These are phyloP conservation scores for Strigamia maritima DNA, from an alignment of 2,888 invertebrate species.

Conservation along the genomic window DNA sequence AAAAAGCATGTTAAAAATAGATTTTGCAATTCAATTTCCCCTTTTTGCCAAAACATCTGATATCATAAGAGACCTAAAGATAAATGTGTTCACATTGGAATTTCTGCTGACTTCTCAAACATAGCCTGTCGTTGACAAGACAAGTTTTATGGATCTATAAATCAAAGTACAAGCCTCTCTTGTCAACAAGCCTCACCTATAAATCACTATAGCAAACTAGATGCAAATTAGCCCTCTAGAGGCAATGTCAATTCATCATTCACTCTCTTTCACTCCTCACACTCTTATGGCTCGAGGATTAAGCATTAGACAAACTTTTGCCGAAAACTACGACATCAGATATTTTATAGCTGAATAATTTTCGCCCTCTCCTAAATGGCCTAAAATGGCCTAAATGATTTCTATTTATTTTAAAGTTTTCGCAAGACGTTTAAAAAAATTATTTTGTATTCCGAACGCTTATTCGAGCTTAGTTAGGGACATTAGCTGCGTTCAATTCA, in stretches of 20 bases:
- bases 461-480: too few relatives aligned
- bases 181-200: conserved; percentile 16
- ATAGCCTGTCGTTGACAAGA: conserved; percentile 15
- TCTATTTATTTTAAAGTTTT: too few relatives aligned
- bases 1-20: neutral
- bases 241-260: conserved; percentile 8
- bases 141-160: conserved; percentile 23
- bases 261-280: neutral
- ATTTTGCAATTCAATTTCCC: conserved; percentile 22
- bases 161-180: conserved; percentile 22
- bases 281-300: neutral
- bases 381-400: too few relatives aligned
- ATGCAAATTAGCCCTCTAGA: conserved; percentile 18
- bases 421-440: too few relatives aligned
- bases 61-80: neutral
- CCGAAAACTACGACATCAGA: neutral
- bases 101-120: conserved; percentile 11
- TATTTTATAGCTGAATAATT: too few relatives aligned
- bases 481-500: too few relatives aligned
- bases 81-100: conserved; percentile 15
- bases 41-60: conserved; percentile 4
- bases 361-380: too few relatives aligned
- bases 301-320: neutral
- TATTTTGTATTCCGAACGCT: too few relatives aligned
- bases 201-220: conserved; percentile 18